Percentiles rank a stretch among this genome's conserved stretches.
phyloP scores from a whole-genome alignment of 2,797 vertebrate genomes.

The Heteromormyrus szaboi region DNA sequence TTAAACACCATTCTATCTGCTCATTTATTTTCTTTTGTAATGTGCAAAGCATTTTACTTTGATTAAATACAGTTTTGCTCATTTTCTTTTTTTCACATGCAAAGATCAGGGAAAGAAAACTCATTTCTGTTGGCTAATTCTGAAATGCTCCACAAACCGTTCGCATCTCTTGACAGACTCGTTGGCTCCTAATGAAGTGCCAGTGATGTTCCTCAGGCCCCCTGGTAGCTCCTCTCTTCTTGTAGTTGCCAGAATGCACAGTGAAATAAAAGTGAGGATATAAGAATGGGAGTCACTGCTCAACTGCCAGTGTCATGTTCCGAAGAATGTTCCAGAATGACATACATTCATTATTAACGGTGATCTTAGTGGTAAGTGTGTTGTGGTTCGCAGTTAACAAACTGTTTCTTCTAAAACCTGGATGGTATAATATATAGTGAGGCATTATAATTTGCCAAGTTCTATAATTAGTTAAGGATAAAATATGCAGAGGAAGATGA shows the following conservation, averaged over 20 bases:
- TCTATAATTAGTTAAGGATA: not conserved
- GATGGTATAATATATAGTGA: not conserved
- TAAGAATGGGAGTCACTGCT: not conserved
- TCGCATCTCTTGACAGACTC: not conserved
- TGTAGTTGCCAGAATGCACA: not conserved
- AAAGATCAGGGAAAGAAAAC: not conserved
- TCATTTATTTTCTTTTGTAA: slow-evolving; percentile 6
- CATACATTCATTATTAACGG: not conserved
- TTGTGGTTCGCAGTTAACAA: not conserved
- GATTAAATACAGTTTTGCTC: not conserved
- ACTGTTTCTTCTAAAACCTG: not conserved
- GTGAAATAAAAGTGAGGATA: not conserved
- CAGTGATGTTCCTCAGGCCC: not conserved
- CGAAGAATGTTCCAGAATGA: not conserved
- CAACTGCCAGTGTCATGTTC: not conserved
- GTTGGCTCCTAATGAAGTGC: not conserved
- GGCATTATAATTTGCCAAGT: not conserved
- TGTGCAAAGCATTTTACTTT: not conserved
- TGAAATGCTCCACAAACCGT: not conserved
- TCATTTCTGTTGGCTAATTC: not conserved
- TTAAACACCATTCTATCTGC: not conserved
- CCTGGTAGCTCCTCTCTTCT: not conserved
- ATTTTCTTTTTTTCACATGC: not conserved
- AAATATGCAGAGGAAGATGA: not conserved
- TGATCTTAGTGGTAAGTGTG: not conserved